phyloP scores from a whole-genome alignment of 2,113 vertebrate species.

The Theristicus caerulescens region DNA sequence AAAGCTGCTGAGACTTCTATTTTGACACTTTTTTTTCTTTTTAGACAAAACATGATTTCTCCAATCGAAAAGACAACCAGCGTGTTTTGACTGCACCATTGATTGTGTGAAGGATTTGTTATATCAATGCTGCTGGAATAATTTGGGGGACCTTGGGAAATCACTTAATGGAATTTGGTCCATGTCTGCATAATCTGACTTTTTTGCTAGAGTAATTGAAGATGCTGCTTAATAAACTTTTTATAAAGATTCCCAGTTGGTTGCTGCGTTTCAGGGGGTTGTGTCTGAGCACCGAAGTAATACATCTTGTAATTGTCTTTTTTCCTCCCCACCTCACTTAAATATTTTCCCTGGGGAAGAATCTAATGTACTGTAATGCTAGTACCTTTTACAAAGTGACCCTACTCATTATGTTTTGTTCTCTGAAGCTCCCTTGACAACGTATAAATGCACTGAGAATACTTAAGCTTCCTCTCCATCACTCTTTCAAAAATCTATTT shows the following conservation, averaged over 20 bases:
- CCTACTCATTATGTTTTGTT: slow-evolving; percentile 52
- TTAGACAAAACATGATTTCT: slow-evolving; percentile 6
- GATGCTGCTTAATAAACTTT: slow-evolving; percentile 69
- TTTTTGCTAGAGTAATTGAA: slow-evolving; percentile 53
- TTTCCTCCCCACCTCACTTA: slow-evolving; percentile 34
- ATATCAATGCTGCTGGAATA: slow-evolving; percentile 29
- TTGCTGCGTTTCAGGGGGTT: slow-evolving; percentile 33
- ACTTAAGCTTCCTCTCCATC: slow-evolving; percentile 33
- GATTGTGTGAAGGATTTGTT: slow-evolving; percentile 17
- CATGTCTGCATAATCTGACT: slow-evolving; percentile 24
- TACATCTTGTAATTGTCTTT: slow-evolving; percentile 58
- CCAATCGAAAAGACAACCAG: neutral
- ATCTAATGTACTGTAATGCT: slow-evolving; percentile 55
- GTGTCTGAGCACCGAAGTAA: slow-evolving; percentile 35
- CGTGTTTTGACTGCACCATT: slow-evolving; percentile 40
- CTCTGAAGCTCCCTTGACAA: slow-evolving; percentile 36
- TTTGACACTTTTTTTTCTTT: neutral
- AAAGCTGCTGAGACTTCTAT: neutral
- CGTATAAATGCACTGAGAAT: slow-evolving; percentile 22
- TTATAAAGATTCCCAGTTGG: slow-evolving; percentile 64
- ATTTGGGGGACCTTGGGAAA: slow-evolving; percentile 59
- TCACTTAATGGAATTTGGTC: slow-evolving; percentile 59
- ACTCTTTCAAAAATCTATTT: slow-evolving; percentile 2
- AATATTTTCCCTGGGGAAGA: slow-evolving; percentile 43
- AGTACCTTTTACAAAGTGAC: slow-evolving; percentile 57